A percentile compares a stretch with the other conserved stretches of the same genome.
These are phyloP conservation scores for pig (Sus scrofa) DNA, from an alignment of 2,113 vertebrate genomes.

Conservation along the genomic window T2T-Sscrofa CM000819.6:86035501-86036000, in stretches of 20 bases:
- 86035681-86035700: not conserved
- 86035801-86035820: not conserved
- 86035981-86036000: not conserved
- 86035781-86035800: not conserved
- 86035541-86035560: not conserved
- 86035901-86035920: not conserved
- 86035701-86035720: constrained; percentile 19
- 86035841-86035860: not conserved
- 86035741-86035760: not conserved
- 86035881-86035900: not conserved
- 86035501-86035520: constrained; percentile 21
- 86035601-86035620: not conserved
- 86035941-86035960: constrained; percentile 5
- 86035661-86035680: constrained; percentile 22
- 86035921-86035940: not conserved
- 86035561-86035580: not conserved
- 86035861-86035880: not conserved
- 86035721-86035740: not conserved
- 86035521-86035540: not conserved
- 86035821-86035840: not conserved
- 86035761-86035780: not conserved
- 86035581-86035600: not conserved
- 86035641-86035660: not conserved
- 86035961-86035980: not conserved
- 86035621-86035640: not conserved